phyloP scores from a whole-genome alignment of 2,113 vertebrate genomes.

The Zapus hudsonius region DNA sequence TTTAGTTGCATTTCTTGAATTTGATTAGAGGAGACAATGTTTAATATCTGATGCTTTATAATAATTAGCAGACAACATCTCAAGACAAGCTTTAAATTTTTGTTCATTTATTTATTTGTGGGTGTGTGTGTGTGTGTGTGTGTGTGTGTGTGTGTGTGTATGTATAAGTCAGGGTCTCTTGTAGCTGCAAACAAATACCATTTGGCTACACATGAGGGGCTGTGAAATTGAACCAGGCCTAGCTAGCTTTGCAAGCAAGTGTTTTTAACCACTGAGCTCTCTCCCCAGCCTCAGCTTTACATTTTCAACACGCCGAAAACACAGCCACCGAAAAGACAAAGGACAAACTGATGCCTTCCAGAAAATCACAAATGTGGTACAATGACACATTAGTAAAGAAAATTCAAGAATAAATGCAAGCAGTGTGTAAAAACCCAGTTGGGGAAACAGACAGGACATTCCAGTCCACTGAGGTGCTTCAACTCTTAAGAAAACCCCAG shows the following conservation, averaged over 20 bases:
- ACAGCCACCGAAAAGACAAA: neutral
- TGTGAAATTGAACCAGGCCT: no score
- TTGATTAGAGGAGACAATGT: conserved; percentile 4
- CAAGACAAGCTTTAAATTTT: neutral
- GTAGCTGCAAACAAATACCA: no score
- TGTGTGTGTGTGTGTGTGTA: no score
- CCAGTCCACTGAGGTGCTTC: conserved; percentile 37
- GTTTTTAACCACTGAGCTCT: no score
- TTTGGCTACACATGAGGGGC: no score
- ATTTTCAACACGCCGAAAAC: conserved; percentile 30
- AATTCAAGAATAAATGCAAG: conserved; percentile 59
- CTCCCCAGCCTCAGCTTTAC: neutral
- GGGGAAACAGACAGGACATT: conserved; percentile 20
- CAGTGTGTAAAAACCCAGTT: neutral
- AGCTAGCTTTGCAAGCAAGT: no score
- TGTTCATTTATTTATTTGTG: no score
- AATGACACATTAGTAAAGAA: conserved; percentile 55
- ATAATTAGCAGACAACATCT: conserved; percentile 12
- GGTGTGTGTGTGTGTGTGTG: no score
- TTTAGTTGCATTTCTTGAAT: conserved; percentile 19
- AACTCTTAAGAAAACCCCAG: conserved; percentile 3
- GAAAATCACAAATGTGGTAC: conserved; percentile 52
- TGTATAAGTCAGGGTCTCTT: no score
- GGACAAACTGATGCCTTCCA: neutral
- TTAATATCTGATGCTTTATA: neutral